Conservation (phyloP, 2,888 invertebrate species). For the Villa cingulata region DNA sequence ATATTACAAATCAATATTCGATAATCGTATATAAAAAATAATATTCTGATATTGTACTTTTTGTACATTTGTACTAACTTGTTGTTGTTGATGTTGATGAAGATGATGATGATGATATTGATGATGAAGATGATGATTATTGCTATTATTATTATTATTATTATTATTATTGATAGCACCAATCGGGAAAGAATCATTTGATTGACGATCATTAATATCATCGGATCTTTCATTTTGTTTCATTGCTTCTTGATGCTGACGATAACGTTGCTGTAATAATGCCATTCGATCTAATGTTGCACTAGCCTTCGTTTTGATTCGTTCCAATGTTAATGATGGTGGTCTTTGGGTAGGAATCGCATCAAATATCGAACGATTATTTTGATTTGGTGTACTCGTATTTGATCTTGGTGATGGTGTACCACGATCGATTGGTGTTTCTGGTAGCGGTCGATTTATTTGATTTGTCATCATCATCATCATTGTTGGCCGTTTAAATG, state of each 20-base stretch:
- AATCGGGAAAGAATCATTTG: too few relatives aligned
- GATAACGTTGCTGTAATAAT: constrained; percentile 42
- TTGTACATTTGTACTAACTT: too few relatives aligned
- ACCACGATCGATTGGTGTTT: constrained; percentile 36
- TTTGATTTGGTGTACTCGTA: constrained; percentile 27
- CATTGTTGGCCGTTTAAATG: constrained; percentile 19
- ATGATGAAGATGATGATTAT: too few relatives aligned
- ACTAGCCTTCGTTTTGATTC: constrained; percentile 34
- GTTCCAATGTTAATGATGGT: constrained; percentile 34
- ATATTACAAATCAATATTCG: too few relatives aligned
- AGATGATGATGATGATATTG: too few relatives aligned
- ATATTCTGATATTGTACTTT: too few relatives aligned
- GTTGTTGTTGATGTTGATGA: too few relatives aligned
- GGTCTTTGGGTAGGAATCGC: constrained; percentile 32
- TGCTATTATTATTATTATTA: too few relatives aligned
- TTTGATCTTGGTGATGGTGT: constrained; percentile 30
- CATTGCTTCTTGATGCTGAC: constrained; percentile 44
- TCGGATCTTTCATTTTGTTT: constrained; percentile 14
- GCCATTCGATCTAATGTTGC: constrained; percentile 36
- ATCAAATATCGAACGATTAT: constrained; percentile 29
- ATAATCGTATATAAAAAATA: too few relatives aligned
- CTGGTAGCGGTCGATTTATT: constrained; percentile 45
- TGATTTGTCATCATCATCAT: too few relatives aligned
- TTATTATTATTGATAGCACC: too few relatives aligned
- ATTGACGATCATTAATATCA: neutral